These are phyloP conservation scores for Bruchidius siliquastri DNA, from an alignment of 2,888 invertebrate genomes.

Conservation along the genomic window DNA sequence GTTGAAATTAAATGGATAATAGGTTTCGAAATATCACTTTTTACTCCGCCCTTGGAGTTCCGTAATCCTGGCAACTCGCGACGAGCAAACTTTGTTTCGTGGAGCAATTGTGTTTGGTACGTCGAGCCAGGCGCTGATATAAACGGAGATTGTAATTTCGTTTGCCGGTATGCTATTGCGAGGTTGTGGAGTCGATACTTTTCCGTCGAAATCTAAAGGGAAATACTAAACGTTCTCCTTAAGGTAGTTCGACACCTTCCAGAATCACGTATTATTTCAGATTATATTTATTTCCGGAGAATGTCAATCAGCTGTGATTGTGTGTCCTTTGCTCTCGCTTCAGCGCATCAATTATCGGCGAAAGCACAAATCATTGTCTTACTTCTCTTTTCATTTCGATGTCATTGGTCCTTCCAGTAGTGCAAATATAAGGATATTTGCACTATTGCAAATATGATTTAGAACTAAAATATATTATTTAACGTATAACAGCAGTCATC, in stretches of 20 bases:
- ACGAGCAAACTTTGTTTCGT: neutral
- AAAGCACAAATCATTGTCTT: no score
- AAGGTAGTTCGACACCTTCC: no score
- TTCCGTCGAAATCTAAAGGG: neutral
- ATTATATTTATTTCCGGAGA: no score
- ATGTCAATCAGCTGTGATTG: no score
- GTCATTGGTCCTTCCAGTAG: no score
- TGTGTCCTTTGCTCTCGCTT: no score
- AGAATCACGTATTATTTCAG: no score
- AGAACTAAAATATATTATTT: no score
- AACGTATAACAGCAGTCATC: neutral
- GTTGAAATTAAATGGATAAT: slow-evolving; percentile 37
- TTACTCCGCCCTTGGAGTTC: neutral
- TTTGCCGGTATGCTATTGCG: neutral
- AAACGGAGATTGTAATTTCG: neutral
- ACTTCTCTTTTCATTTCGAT: no score
- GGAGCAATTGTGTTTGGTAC: neutral
- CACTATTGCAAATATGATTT: no score
- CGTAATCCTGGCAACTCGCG: neutral
- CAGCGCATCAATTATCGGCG: no score
- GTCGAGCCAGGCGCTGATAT: neutral
- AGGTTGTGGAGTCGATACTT: neutral
- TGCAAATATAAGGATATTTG: no score
- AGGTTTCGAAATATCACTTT: slow-evolving; percentile 28
- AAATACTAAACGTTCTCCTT: neutral